Evolutionary conservation across 2,113 vertebrate genomes (phyloP), one percentile per base, ranked within the genome.

Genomic region (Centropristis striata): DNA sequence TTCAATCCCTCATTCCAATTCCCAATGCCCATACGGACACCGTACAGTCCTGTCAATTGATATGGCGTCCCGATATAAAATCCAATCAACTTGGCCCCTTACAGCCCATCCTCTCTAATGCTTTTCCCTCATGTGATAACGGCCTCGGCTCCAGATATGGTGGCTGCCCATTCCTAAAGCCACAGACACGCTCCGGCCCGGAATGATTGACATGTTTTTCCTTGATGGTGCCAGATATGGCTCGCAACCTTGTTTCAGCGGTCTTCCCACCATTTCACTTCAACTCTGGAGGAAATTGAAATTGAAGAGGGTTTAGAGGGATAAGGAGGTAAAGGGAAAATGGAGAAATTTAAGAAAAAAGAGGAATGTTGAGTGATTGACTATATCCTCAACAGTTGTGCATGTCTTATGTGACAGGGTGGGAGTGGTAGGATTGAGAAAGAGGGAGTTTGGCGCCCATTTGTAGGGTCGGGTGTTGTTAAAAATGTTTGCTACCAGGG

Each of bases 131-230:
- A 81, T 74, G 83, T 72, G 90, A 86, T 91, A 90, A 85, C 70
- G n/a, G 51, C 77, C 46, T 32, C 32, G 1, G 39, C 78, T 75
- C 46, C 51, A 0, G 72, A 80, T 88, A 53, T 14, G 68, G 71
- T 7, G 46, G 70, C 71, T 84, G 79, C 59, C 79, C 59, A 41
- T 75, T 90, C 82, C 85, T 74, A 61, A 84, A 78, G 71, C 73
- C 60, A 53, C 55, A 88, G 81, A 80, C 37, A 12, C 23, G 28
- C 60, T 71, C 60, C 70, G 20, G 71, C 58, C 83, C 66, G 61
- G 84, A 88, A 80, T 90, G 86, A 92, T 88, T 91, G 92, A 91
- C 88, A 68, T 86, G 86, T 90, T 91, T 89, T 92, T 77, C 80
- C 83, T 83, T 70, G 82, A 90, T 91, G 84, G 81, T 87, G 86